Evolutionary conservation across 2,113 vertebrate species (phyloP).

Genomic region (Antigone vipio): DNA sequence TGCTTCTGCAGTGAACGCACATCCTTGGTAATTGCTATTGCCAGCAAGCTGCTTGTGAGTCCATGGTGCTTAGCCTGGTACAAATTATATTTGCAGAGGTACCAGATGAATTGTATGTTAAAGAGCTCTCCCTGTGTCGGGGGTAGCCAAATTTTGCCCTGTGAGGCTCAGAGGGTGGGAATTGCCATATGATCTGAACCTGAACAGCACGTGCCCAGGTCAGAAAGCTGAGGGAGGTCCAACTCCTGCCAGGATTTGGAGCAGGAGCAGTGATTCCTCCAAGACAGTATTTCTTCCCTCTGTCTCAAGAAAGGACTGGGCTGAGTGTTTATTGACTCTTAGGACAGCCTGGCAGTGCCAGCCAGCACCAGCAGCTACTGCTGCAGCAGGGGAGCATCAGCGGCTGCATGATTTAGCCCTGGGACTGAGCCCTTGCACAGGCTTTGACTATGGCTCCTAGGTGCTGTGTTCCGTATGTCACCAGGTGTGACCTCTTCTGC

Average conservation of each 20-base stretch:
- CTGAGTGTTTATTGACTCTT: background rate
- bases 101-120: background rate
- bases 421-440: background rate
- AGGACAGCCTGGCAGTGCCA: background rate
- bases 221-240: background rate
- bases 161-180: accelerated
- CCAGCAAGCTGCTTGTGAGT: background rate
- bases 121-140: background rate
- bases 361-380: background rate
- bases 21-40: background rate
- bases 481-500: background rate
- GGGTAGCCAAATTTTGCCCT: background rate
- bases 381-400: background rate
- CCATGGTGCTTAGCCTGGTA: background rate
- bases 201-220: background rate
- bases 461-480: background rate
- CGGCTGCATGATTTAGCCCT: background rate
- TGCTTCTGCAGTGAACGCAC: background rate
- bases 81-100: background rate
- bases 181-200: background rate
- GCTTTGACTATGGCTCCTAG: background rate
- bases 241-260: background rate
- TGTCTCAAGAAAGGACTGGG: background rate
- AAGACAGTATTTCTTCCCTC: background rate
- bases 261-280: background rate